Evolutionary conservation across 2,888 invertebrate species (phyloP), one percentile per base, ranked within the genome.

Genomic region (Abscondita cerata): DNA sequence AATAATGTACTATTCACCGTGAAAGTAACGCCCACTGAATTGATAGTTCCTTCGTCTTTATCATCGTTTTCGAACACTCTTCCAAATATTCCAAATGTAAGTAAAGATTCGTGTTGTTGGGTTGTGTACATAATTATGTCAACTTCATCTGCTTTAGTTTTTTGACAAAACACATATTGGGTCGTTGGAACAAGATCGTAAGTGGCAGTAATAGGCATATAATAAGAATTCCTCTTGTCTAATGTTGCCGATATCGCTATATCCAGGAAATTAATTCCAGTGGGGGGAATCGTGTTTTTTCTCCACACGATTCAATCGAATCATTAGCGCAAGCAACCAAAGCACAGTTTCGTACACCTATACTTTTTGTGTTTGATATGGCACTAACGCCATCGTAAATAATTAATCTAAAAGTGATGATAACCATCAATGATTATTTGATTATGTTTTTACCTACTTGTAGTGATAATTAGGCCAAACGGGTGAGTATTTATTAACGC

Each of bases 51-150:
- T 18, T 8, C 12, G 2, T 55, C 55, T 50, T 58, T 36, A 31
- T 58, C 66, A 52, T 72, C 71, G 33, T 59, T 47, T 16, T 47
- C 52, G 51, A 52, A 70, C 11, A 66, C 57, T n/a, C 73, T 62
- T 40, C 73, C 73, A 34, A 64, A 57, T 33, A 73, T 70, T 9
- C 72, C 73, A 59, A 71, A 73, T 1, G 64, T 62, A 34, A 71
- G 53, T 6, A 73, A 16, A 20, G 68, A 63, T 9, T 67, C 48
- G 15, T 65, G 48, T 5, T 56, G 38, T 11, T 62, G 54, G 1
- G 65, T 68, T 19, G 64, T 62, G 18, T 41, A 62, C 60, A 70
- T 66, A n/a, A 65, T 52, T n/a, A 62, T 62, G n/a, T 63, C 55
- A 2, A 64, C 65, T 18, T 38, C 38, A 1, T 50, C 62, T 16